Base-by-base conservation (phyloP, 2,113 vertebrate species). In the Dicrurus megarhynchus region DNA sequence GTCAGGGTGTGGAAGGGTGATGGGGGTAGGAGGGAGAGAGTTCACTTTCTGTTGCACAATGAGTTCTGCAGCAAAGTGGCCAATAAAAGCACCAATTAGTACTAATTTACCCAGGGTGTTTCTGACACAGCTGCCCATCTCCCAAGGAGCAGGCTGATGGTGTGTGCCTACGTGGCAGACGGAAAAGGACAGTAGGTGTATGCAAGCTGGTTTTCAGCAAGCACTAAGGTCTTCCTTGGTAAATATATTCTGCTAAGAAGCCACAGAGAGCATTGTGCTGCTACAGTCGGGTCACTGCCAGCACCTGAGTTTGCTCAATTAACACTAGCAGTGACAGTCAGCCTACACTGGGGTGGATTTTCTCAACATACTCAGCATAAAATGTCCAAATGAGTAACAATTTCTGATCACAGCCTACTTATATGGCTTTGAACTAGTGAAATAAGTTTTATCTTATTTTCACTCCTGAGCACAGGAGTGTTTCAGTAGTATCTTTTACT, bases 61-160 rank as follows among this genome's bases (percentile, higher is more conserved):
- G 28, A 91, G 68, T 7, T 80, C 89, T 59, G 53, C 57, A 56
- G 61, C 18, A 19, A 92, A 90, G 75, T 4, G 57, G 65, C 68
- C 75, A 74, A 87, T 52, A 74, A 90, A 92, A 92, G 84, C 63
- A 67, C 21, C 60, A 52, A 32, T 77, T 61, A 96, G 65, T 53
- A 64, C 70, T 35, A 50, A 88, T 23, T 41, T 17, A 37, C 9
- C 16, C 33, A 41, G 50, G 55, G 57, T 77, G 76, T 73, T 93
- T 82, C 60, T 85, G 89, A 89, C 68, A 52, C 0, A 3, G 83
- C 64, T 87, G 63, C 63, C 67, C 41, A 30, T 56, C 63, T 90
- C 80, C 80, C 0, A 0, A 37, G 73, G 60, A 94, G 83, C 0
- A 83, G 75, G 79, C 82, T 92, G 79, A 37, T 13, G 56, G 44